These are phyloP conservation scores for Acleris laterana DNA, from an alignment of 2,888 invertebrate species.

Conservation along the genomic window DNA sequence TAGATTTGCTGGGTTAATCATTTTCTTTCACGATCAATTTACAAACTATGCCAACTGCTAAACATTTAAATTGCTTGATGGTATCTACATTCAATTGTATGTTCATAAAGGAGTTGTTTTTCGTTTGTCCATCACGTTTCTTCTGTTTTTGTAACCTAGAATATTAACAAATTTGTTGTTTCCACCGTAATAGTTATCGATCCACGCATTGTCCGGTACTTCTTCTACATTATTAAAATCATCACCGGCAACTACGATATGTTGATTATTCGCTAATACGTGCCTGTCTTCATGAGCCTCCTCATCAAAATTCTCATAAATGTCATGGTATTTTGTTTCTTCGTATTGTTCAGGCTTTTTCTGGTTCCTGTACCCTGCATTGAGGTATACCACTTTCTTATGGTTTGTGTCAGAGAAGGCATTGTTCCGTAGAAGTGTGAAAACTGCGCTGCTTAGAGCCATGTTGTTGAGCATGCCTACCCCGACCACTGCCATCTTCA, in stretches of 20 bases:
- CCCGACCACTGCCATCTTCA: conserved; percentile 87
- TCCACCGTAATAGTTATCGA: conserved; percentile 46
- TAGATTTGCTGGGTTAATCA: too few species aligned
- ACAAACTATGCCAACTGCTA: too few species aligned
- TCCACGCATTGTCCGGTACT: conserved; percentile 47
- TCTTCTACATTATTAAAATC: conserved; percentile 48
- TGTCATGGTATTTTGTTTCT: conserved; percentile 43
- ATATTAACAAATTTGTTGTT: conserved; percentile 31
- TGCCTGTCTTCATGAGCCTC: background rate
- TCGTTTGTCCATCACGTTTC: conserved; percentile 14
- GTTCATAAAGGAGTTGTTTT: conserved; percentile 7
- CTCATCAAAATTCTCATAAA: conserved; percentile 34
- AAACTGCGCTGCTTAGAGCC: conserved; percentile 86
- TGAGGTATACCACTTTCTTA: conserved; percentile 83
- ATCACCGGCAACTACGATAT: conserved; percentile 37
- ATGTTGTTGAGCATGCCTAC: conserved; percentile 87
- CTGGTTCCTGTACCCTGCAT: conserved; percentile 83
- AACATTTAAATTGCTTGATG: too few species aligned
- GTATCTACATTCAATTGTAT: too few species aligned
- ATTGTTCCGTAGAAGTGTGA: conserved; percentile 83
- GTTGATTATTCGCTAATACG: background rate
- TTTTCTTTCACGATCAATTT: too few species aligned
- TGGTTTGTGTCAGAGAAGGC: conserved; percentile 82
- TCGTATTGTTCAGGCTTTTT: conserved; percentile 48
- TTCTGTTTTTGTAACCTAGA: conserved; percentile 17